These are phyloP conservation scores for Drosophila miranda DNA, from an alignment of 1,140 invertebrate genomes.

Conservation along the genomic window DNA sequence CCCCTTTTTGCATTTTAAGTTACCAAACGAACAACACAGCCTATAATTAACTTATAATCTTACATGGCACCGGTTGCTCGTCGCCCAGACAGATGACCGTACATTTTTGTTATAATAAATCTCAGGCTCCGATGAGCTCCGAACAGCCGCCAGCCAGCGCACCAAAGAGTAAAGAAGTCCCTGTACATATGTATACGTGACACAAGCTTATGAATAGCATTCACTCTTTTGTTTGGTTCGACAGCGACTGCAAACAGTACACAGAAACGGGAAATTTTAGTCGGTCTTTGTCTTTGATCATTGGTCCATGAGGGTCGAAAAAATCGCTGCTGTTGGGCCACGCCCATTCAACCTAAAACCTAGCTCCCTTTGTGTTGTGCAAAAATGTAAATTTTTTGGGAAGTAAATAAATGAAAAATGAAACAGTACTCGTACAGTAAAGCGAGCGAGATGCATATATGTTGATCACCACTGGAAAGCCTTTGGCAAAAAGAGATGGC, in stretches of 20 bases:
- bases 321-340: constrained; percentile 7
- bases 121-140: background rate
- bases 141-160: background rate
- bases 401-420: too few species aligned
- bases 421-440: too few species aligned
- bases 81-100: constrained; percentile 1
- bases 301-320: background rate
- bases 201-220: constrained; percentile 3
- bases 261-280: constrained; percentile 10
- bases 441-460: too few species aligned
- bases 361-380: too few species aligned
- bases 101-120: constrained; percentile 22
- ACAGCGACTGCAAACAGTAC: background rate
- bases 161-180: constrained; percentile 12
- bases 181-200: background rate
- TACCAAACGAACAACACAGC: constrained; percentile 53
- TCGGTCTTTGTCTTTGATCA: constrained; percentile 19
- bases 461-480: too few species aligned
- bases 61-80: constrained; percentile 27
- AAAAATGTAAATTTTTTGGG: too few species aligned
- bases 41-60: constrained; percentile 73
- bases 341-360: background rate
- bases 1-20: constrained; percentile 53
- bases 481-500: too few species aligned
- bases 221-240: background rate